phyloP scores from a whole-genome alignment of 2,797 vertebrate genomes.

The Danionella dracula region DNA sequence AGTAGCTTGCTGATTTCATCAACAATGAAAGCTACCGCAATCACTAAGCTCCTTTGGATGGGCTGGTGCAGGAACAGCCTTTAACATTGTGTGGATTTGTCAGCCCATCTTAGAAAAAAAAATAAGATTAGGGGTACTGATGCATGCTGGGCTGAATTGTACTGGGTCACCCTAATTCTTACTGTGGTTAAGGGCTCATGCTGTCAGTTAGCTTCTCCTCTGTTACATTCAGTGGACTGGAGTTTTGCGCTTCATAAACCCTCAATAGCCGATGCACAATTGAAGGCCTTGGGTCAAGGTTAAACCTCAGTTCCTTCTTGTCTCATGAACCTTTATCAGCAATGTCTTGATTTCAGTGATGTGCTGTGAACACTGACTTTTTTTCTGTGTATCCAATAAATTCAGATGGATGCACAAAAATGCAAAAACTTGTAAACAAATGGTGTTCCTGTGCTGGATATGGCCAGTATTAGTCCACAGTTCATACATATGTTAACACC shows the following conservation, averaged over 20 bases:
- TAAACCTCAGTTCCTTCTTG: slow-evolving; percentile 58
- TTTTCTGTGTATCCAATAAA: neutral
- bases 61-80: slow-evolving; percentile 52
- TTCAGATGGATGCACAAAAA: neutral
- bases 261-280: slow-evolving; percentile 65
- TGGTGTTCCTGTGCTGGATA: too few species aligned
- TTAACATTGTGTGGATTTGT: slow-evolving; percentile 59
- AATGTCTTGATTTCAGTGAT: slow-evolving; percentile 25
- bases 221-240: slow-evolving; percentile 55
- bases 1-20: slow-evolving; percentile 18
- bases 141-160: slow-evolving; percentile 58
- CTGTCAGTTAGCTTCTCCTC: slow-evolving; percentile 55
- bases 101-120: slow-evolving; percentile 46
- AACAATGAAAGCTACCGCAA: neutral
- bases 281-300: slow-evolving; percentile 57
- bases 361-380: too few species aligned
- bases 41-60: slow-evolving; percentile 51
- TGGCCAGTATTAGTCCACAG: too few species aligned
- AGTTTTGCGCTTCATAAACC: slow-evolving; percentile 71
- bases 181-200: slow-evolving; percentile 50
- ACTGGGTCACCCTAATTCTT: slow-evolving; percentile 49
- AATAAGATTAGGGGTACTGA: slow-evolving; percentile 42
- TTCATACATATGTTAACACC: too few species aligned
- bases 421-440: too few species aligned
- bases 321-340: slow-evolving; percentile 31